A percentile compares a stretch with the other conserved stretches of the same genome.
These are phyloP conservation scores for Tribolium castaneum DNA, from an alignment of 1,140 invertebrate species.

Conservation along the genomic window DNA sequence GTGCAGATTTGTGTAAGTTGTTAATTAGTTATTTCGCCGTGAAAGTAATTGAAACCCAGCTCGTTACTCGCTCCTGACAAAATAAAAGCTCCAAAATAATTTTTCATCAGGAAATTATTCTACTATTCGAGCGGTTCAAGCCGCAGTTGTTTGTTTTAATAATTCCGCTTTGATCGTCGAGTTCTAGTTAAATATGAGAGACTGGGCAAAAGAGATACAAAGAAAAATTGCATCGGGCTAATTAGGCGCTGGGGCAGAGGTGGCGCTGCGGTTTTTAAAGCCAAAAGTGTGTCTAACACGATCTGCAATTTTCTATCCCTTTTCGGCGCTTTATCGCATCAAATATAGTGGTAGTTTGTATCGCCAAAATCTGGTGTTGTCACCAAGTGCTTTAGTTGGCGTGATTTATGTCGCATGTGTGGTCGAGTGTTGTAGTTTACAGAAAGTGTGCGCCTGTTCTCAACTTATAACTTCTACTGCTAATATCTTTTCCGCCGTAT, in stretches of 20 bases:
- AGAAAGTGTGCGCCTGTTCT: slow-evolving; percentile 48
- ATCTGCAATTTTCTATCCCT: slow-evolving; percentile 50
- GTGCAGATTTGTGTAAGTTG: slow-evolving; percentile 5
- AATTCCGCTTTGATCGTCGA: too few relatives aligned
- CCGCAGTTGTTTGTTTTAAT: too few relatives aligned
- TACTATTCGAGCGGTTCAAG: too few relatives aligned
- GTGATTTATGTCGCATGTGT: slow-evolving; percentile 57
- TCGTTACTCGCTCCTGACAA: too few relatives aligned
- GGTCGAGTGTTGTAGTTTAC: slow-evolving; percentile 55
- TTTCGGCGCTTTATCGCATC: slow-evolving; percentile 49
- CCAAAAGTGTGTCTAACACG: slow-evolving; percentile 36
- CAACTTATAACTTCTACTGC: slow-evolving; percentile 25
- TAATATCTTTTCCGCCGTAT: slow-evolving; percentile 9
- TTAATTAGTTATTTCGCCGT: slow-evolving; percentile 18
- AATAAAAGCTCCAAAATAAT: too few relatives aligned
- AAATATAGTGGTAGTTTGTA: slow-evolving; percentile 55
- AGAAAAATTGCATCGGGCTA: too few relatives aligned
- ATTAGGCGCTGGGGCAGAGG: too few relatives aligned
- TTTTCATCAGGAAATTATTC: too few relatives aligned
- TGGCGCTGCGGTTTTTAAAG: too few relatives aligned
- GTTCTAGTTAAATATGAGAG: too few relatives aligned
- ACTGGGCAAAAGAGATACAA: too few relatives aligned
- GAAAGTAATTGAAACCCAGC: background rate
- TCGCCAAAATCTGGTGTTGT: slow-evolving; percentile 57
- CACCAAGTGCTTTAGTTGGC: slow-evolving; percentile 52